phyloP scores from a whole-genome alignment of 23 tunicate genomes.

The Phallusia fumigata region DNA sequence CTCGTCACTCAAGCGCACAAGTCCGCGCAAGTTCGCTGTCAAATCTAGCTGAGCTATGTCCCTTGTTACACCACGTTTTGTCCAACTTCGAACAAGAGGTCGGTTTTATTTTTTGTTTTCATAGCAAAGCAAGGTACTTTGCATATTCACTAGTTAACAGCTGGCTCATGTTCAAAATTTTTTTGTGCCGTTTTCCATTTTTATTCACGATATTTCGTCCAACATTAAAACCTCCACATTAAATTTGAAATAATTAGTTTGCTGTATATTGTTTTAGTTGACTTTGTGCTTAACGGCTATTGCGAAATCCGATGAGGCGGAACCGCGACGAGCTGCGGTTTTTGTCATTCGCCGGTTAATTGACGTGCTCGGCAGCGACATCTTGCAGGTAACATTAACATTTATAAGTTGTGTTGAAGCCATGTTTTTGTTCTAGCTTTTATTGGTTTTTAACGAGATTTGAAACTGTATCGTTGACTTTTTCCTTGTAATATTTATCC shows the following conservation, averaged over 20 bases:
- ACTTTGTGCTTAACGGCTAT: constrained; percentile 23
- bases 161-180: no score
- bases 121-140: no score
- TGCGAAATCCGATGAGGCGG: constrained; percentile 18
- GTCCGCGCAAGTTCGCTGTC: constrained; percentile 52
- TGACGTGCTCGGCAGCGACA: constrained; percentile 22
- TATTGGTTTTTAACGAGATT: no score
- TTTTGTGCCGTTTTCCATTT: no score
- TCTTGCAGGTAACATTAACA: constrained; percentile 24
- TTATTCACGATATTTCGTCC: no score
- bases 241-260: no score
- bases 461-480: no score
- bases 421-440: constrained; percentile 1
- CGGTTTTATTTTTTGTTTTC: not conserved
- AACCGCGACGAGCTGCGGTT: constrained; percentile 43
- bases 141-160: no score
- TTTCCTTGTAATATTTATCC: no score
- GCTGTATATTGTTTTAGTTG: no score
- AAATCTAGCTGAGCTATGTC: constrained; percentile 56
- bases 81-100: constrained; percentile 40
- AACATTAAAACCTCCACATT: no score
- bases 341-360: constrained; percentile 28
- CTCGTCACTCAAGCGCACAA: constrained; percentile 20
- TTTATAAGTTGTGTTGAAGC: not conserved
- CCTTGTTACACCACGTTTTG: constrained; percentile 31